Percentiles rank a stretch among this genome's conserved stretches.
phyloP scores from a whole-genome alignment of 2,113 vertebrate genomes.

The Anthoscopus minutus region DNA sequence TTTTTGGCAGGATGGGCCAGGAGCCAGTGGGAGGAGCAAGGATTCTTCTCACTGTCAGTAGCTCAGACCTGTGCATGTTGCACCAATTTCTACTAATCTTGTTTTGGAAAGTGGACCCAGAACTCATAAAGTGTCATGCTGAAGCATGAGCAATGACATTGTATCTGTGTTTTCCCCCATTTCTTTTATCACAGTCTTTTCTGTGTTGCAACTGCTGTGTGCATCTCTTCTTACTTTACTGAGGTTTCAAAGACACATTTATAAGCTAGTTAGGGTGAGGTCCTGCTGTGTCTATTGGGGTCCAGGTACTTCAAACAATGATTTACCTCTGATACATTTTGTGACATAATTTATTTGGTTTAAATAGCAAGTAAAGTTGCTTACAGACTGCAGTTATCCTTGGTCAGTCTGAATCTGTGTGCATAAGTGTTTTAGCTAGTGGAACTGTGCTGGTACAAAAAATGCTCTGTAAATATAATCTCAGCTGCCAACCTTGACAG shows the following conservation, averaged over 20 bases:
- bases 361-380: neutral
- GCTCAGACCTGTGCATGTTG: neutral
- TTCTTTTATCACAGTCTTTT: neutral
- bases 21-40: neutral
- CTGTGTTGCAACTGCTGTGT: neutral
- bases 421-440: neutral
- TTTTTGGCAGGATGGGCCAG: neutral
- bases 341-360: neutral
- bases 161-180: rapidly evolving
- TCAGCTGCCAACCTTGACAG: neutral
- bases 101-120: neutral
- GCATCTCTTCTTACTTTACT: neutral
- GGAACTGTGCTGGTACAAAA: neutral
- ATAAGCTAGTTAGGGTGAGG: neutral
- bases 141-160: neutral
- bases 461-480: neutral
- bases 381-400: neutral
- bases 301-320: neutral
- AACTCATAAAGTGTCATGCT: neutral
- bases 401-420: neutral
- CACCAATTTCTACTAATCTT: neutral
- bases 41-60: neutral
- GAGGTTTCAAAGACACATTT: neutral
- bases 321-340: neutral
- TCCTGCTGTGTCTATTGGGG: neutral